Evolutionary conservation across 2,113 vertebrate genomes (phyloP).

Genomic region (Rhinoptilus africanus): DNA sequence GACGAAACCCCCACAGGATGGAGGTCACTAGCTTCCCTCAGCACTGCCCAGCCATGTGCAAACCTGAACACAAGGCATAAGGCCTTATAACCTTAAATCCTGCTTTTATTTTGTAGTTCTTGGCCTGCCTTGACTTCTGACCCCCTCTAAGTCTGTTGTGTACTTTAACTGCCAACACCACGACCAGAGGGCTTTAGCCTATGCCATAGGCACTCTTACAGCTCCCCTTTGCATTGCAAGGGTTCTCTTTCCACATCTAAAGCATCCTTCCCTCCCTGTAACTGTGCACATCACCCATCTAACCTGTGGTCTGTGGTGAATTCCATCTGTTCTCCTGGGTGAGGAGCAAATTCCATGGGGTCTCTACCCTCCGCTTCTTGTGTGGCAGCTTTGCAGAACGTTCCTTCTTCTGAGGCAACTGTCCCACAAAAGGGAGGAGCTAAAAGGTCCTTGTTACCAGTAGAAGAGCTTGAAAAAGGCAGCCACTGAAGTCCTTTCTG

Average conservation of each 20-base stretch:
- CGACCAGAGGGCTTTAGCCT: accelerated
- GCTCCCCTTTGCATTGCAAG: no score
- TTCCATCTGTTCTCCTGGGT: neutral
- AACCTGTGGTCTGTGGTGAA: neutral
- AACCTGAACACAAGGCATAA: neutral
- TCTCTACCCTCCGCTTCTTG: neutral
- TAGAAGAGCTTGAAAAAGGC: neutral
- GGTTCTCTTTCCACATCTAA: neutral
- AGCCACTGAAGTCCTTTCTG: neutral
- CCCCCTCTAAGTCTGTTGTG: accelerated
- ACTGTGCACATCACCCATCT: neutral
- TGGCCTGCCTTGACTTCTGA: neutral
- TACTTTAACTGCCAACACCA: neutral
- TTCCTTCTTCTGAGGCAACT: neutral
- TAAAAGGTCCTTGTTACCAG: neutral
- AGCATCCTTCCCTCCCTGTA: neutral
- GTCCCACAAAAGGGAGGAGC: neutral
- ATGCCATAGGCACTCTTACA: neutral
- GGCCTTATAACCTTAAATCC: neutral
- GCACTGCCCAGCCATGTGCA: neutral
- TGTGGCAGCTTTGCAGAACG: neutral
- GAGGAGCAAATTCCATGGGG: neutral
- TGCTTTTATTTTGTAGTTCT: neutral
- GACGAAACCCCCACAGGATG: neutral
- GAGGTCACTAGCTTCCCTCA: neutral